Conservation (phyloP, 2,797 vertebrate genomes). For the Cephalopachus bancanus region DNA sequence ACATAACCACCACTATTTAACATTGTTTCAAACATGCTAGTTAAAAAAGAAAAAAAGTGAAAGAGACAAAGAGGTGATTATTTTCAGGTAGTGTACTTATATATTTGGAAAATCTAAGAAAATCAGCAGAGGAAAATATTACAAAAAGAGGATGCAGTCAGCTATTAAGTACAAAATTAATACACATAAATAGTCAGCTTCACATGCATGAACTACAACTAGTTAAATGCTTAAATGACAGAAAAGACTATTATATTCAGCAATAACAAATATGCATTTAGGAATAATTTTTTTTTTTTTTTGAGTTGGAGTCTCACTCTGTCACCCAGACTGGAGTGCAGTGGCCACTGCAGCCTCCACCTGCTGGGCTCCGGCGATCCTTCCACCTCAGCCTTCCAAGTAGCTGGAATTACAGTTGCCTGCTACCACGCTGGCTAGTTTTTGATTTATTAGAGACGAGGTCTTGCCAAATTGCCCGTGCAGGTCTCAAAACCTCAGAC, state of each 20-base stretch:
- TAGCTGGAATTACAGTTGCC: too few relatives aligned
- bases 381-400: too few relatives aligned
- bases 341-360: too few relatives aligned
- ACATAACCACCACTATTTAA: neutral
- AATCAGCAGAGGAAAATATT: neutral
- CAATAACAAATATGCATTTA: neutral
- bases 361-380: too few relatives aligned
- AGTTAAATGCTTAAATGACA: neutral
- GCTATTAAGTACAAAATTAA: neutral
- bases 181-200: neutral
- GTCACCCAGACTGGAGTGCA: too few relatives aligned
- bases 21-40: neutral
- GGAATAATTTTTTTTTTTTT: neutral
- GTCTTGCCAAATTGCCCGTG: too few relatives aligned
- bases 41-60: neutral
- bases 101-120: neutral
- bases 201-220: neutral
- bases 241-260: neutral
- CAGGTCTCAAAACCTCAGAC: too few relatives aligned
- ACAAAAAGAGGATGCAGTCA: neutral
- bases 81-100: neutral
- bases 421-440: too few relatives aligned
- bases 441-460: too few relatives aligned
- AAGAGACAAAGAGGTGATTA: neutral
- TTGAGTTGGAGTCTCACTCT: too few relatives aligned